Evolutionary conservation across 2,888 invertebrate species (phyloP), one percentile per base, ranked within the genome.

Genomic region (Apamea monoglypha): DNA sequence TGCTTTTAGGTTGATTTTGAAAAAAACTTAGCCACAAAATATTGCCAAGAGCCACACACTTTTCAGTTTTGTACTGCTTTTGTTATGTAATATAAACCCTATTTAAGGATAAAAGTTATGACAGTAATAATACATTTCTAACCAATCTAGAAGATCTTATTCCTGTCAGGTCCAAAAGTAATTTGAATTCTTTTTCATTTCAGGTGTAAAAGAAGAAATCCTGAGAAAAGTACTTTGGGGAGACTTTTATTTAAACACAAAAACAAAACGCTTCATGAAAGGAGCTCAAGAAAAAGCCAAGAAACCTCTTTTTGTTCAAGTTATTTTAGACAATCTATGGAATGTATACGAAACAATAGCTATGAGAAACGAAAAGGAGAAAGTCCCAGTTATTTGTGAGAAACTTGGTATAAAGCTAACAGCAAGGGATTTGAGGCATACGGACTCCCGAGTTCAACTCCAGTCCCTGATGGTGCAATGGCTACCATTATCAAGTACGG

Each of bases 231-330:
- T 98, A 0, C 95, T 99, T 1, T 99, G 99, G 99, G 99, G 99
- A 73, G 99, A 99, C 95, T 99, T 97, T 95, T 99, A 98, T 93
- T 97, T 99, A 68, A 98, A 99, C 92, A 94, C 97, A 4, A 99
- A 99, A 95, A 98, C 98, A 6, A 99, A 99, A 95, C 97, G 98
- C 77, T 98, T 99, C 71, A 97, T 98, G 97, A 97, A 98, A 92
- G 99, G 99, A 5, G 99, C 99, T 10, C 98, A 99, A 94, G 98
- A 98, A 87, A 99, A 98, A 93, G 98, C 98, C 0, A 99, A 99
- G 93, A 98, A 98, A 90, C 99, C 99, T 0, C 96, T 99, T 87
- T 99, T 99, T 95, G 99, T 99, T 1, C 99, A 99, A 94, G 97
- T 99, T 70, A 98, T 99, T 76, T 96, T 99, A 82, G 99, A 99